A percentile compares a stretch with the other conserved stretches of the same genome.
Evolutionary conservation across 2,113 vertebrate genomes (phyloP).

Genomic region (Ameiurus melas): DNA sequence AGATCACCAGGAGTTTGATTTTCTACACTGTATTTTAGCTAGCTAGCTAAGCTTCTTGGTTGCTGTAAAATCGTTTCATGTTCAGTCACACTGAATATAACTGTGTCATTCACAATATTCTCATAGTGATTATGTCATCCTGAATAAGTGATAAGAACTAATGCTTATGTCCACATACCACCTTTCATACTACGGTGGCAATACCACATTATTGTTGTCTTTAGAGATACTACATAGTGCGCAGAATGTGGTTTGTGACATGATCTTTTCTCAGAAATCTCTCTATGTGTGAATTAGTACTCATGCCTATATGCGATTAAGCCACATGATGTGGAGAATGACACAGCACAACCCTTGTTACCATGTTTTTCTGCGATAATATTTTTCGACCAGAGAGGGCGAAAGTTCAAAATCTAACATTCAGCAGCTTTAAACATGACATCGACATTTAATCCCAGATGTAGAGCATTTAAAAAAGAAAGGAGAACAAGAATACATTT

Average conservation of each 20-base stretch:
- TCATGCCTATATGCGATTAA: too few relatives aligned
- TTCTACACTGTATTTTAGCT: neutral
- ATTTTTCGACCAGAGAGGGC: neutral
- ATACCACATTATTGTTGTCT: neutral
- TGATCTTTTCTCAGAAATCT: neutral
- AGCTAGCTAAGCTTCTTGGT: neutral
- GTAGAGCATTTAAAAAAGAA: constrained; percentile 23
- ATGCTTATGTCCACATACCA: neutral
- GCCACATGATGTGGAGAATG: neutral
- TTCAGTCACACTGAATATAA: neutral
- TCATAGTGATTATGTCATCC: neutral
- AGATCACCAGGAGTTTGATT: neutral
- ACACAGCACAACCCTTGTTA: neutral
- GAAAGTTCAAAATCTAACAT: neutral
- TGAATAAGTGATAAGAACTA: neutral
- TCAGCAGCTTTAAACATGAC: neutral
- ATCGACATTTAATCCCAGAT: constrained; percentile 65
- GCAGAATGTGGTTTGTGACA: neutral
- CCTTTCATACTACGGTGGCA: neutral
- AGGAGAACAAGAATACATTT: constrained; percentile 7
- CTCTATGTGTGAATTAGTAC: neutral
- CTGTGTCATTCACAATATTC: constrained; percentile 6
- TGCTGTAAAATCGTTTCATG: neutral
- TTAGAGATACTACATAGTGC: neutral
- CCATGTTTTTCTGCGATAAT: neutral